Percentiles rank a stretch among this genome's conserved stretches.
phyloP scores from a whole-genome alignment of 2,113 vertebrate species.

The Pavo muticus region DNA sequence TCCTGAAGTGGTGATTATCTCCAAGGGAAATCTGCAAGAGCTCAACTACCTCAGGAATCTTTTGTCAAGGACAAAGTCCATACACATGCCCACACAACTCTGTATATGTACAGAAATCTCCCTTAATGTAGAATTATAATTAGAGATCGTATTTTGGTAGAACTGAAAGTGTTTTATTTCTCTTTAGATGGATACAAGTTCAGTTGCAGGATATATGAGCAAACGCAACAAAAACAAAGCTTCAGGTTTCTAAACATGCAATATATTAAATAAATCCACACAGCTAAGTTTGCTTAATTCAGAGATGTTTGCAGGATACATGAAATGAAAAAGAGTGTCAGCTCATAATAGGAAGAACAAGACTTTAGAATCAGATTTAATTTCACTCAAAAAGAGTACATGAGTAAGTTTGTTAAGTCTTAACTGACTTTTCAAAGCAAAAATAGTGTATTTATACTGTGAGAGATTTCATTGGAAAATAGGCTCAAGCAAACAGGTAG shows the following conservation, averaged over 20 bases:
- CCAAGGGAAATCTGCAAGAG: slow-evolving; percentile 26
- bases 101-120: not conserved
- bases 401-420: slow-evolving; percentile 15
- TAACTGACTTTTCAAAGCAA: slow-evolving; percentile 36
- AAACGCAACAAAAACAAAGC: not conserved
- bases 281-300: not conserved
- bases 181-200: not conserved
- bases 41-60: slow-evolving; percentile 23
- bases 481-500: not conserved
- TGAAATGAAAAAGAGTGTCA: not conserved
- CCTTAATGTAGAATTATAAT: not conserved
- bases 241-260: not conserved
- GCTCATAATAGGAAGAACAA: slow-evolving; percentile 1
- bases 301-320: not conserved
- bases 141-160: not conserved
- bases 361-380: slow-evolving; percentile 11
- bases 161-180: not conserved
- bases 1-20: slow-evolving; percentile 24
- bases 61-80: slow-evolving; percentile 12
- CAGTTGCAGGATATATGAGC: not conserved
- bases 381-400: not conserved
- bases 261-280: not conserved
- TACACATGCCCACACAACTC: not conserved
- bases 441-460: slow-evolving; percentile 1
- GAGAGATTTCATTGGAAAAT: slow-evolving; percentile 12